These are phyloP conservation scores for Actinemys pallida DNA, from an alignment of 2,113 vertebrate species.

Conservation along the genomic window DNA sequence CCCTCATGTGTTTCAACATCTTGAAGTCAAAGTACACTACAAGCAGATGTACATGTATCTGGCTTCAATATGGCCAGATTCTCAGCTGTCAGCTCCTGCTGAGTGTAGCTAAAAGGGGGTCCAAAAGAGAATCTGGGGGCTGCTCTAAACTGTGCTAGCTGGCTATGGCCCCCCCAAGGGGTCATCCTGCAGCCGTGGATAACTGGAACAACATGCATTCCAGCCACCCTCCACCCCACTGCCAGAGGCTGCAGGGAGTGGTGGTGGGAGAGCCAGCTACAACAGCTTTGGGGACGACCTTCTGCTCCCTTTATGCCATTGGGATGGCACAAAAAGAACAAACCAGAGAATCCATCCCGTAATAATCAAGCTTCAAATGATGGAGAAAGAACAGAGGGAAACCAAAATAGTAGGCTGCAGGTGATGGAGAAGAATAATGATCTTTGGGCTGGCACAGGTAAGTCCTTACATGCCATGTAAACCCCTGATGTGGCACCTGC, in stretches of 20 bases:
- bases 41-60: not conserved
- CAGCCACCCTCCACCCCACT: rapidly evolving
- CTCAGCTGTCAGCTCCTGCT: not conserved
- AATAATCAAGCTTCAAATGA: not conserved
- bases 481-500: not conserved
- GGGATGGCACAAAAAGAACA: not conserved
- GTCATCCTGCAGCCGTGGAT: not conserved
- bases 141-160: rapidly evolving
- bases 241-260: rapidly evolving
- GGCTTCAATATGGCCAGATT: not conserved
- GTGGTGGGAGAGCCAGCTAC: not conserved
- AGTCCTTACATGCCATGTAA: not conserved
- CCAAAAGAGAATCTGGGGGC: not conserved
- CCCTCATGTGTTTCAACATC: not conserved
- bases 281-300: rapidly evolving
- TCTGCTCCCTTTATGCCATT: not conserved
- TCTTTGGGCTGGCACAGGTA: not conserved
- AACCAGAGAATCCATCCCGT: not conserved
- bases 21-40: not conserved
- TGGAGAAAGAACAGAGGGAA: not conserved
- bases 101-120: not conserved
- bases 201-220: rapidly evolving
- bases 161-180: not conserved
- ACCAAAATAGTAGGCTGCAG: not conserved
- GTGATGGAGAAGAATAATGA: not conserved